Base-by-base conservation (phyloP, 2,888 invertebrate species). In the Augochlorella aurata region DNA sequence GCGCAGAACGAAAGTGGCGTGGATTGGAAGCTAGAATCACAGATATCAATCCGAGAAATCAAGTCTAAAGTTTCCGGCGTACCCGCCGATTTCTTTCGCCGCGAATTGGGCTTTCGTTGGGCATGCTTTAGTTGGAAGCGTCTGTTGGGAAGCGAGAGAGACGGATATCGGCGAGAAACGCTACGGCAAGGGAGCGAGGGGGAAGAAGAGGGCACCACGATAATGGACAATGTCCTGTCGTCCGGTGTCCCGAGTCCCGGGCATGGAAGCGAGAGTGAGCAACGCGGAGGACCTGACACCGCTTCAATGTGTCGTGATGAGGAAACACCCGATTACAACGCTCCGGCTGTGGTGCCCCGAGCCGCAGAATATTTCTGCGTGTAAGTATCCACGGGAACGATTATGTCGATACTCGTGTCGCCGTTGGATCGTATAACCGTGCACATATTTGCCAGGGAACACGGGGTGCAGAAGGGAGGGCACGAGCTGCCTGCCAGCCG, bases 201-300 rank as follows among this genome's bases (percentile, higher is more conserved):
- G 61, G 16, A 16, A 14, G 61, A 29, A 18, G 61, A 61, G 61
- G 61, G 61, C 58, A 58, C 29, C 29, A 85, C 83, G 90, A 91
- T 93, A 93, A 93, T 92, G 90, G 91, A 92, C 92, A 90, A 92
- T 93, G 92, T 93, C 93, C 93, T 92, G 92, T 92, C 90, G 88
- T 85, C 88, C 85, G 87, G 82, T 85, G 89, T 90, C 66, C 91
- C 86, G 81, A 85, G 89, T 90, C 88, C 91, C 86, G 81, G 86
- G 87, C 67, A 77, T 85, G 84, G 79, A 89, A 84, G 69, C 82
- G 77, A 67, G 77, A 67, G 78, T 78, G 83, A 85, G 86, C 81
- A 88, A 70, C 73, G 79, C 83, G 84, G 89, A 90, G 90, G 89
- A 92, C 83, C 89, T 89, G 91, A 91, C 92, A 91, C 90, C 90